Conservation (phyloP, 2,797 vertebrate genomes). For the Heteromormyrus szaboi region DNA sequence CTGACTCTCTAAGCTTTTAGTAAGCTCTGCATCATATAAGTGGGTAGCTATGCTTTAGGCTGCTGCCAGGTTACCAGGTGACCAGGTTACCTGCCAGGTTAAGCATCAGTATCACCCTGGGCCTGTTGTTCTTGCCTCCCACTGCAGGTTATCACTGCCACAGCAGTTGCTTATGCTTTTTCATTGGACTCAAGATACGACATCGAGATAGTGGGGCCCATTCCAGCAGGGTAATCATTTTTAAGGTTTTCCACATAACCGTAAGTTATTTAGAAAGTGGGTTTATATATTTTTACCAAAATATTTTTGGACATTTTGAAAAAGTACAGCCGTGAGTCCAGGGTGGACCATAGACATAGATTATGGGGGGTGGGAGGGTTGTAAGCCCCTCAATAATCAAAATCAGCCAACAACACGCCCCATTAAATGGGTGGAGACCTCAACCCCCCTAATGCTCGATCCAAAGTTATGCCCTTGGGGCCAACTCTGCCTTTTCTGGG, state of each 20-base stretch:
- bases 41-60: not conserved
- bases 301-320: not conserved
- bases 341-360: not conserved
- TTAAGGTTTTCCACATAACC: not conserved
- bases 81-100: not conserved
- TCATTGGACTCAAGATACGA: slow-evolving; percentile 74
- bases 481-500: not conserved
- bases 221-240: slow-evolving; percentile 74
- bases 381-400: not conserved
- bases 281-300: not conserved
- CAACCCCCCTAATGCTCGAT: not conserved
- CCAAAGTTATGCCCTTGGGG: not conserved
- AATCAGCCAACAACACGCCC: not conserved
- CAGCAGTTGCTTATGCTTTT: slow-evolving; percentile 71
- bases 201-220: slow-evolving; percentile 80
- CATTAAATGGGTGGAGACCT: not conserved
- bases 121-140: not conserved
- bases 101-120: not conserved
- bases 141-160: slow-evolving; percentile 77
- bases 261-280: not conserved
- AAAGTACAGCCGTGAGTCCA: not conserved
- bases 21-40: not conserved
- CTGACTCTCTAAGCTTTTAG: not conserved
- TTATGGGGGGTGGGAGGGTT: not conserved
- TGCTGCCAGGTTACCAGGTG: not conserved